Evolutionary conservation across 2,888 invertebrate species (phyloP).

Genomic region (Acrobasis suavella): DNA sequence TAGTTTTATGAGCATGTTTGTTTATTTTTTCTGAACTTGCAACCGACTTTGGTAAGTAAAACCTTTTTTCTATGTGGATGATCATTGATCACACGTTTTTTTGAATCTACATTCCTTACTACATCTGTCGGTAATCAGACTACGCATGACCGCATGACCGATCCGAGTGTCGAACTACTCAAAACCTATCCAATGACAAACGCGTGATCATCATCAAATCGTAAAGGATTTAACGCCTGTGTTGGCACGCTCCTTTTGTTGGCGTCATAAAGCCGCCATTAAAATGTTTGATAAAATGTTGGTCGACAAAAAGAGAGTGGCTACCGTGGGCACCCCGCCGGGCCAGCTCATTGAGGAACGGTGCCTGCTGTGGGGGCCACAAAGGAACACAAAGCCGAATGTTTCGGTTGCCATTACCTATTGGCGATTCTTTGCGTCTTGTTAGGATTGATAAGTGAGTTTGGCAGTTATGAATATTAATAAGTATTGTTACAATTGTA

Average conservation of each 20-base stretch:
- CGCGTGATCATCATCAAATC: conserved; percentile 76
- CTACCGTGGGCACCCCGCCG: conserved; percentile 77
- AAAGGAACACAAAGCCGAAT: conserved; percentile 56
- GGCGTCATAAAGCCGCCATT: conserved; percentile 78
- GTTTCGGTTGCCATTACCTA: conserved; percentile 54
- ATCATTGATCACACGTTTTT: conserved; percentile 23
- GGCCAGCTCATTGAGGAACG: conserved; percentile 64
- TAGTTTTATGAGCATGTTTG: conserved; percentile 70
- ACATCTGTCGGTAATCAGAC: conserved; percentile 37
- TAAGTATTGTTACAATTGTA: background rate
- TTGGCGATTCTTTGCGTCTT: conserved; percentile 39
- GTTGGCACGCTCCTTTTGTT: conserved; percentile 81
- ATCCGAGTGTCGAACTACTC: conserved; percentile 41
- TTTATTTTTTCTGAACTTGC: conserved; percentile 47
- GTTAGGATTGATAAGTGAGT: conserved; percentile 43
- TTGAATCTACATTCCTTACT: conserved; percentile 22
- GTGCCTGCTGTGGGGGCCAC: conserved; percentile 67
- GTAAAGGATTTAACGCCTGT: conserved; percentile 83
- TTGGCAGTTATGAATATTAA: background rate
- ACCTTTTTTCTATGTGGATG: conserved; percentile 22
- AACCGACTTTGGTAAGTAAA: conserved; percentile 40
- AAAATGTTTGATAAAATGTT: conserved; percentile 81
- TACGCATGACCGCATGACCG: conserved; percentile 61
- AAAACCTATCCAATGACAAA: conserved; percentile 69
- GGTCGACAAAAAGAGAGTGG: conserved; percentile 75